phyloP scores from a whole-genome alignment of 1,140 invertebrate species.

The roundworm (Caenorhabditis elegans) region WBcel235 BX284604.4:10224001-10224500 shows the following conservation, averaged over 20 bases:
- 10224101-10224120: background rate
- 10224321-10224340: constrained; percentile 11
- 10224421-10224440: no score
- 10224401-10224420: no score
- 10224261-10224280: constrained; percentile 24
- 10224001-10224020: constrained; percentile 8
- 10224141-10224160: constrained; percentile 14
- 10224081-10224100: background rate
- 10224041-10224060: constrained; percentile 27
- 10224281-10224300: background rate
- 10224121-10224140: background rate
- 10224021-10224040: constrained; percentile 9
- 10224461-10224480: no score
- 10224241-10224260: constrained; percentile 26
- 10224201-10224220: constrained; percentile 11
- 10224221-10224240: background rate
- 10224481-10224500: no score
- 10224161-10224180: background rate
- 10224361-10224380: background rate
- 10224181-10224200: constrained; percentile 16
- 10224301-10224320: background rate
- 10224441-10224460: no score
- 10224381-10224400: background rate
- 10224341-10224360: constrained; percentile 22
- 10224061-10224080: background rate